phyloP scores from a whole-genome alignment of 2,113 vertebrate species.

The Nicator chloris region DNA sequence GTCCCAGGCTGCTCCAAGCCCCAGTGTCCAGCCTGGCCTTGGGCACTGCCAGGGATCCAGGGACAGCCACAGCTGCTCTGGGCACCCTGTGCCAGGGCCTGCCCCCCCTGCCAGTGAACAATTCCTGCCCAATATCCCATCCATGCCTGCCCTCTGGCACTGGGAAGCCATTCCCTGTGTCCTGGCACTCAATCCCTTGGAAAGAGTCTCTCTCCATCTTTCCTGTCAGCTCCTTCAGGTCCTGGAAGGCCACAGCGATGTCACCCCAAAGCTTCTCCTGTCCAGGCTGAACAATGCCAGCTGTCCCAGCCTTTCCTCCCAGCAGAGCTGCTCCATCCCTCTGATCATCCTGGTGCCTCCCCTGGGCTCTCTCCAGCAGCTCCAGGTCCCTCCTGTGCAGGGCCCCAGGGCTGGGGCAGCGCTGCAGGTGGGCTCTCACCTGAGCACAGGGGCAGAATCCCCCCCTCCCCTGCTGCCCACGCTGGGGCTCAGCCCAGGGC shows the following conservation, averaged over 20 bases:
- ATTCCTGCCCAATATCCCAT: not conserved
- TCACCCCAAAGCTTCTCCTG: no score
- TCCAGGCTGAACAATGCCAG: not conserved
- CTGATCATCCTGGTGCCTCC: not conserved
- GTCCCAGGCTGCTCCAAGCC: not conserved
- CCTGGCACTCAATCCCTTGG: accelerated
- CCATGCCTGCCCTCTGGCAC: accelerated
- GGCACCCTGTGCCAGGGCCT: not conserved
- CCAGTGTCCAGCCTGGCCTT: not conserved
- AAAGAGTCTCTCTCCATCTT: no score
- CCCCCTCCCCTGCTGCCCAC: not conserved
- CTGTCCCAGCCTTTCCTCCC: not conserved
- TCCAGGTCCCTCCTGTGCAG: not conserved
- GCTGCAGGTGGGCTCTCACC: not conserved
- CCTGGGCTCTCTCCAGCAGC: not conserved
- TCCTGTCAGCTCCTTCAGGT: not conserved
- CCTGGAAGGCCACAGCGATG: accelerated
- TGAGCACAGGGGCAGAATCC: not conserved
- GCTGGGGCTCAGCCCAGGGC: not conserved
- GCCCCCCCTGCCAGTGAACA: not conserved
- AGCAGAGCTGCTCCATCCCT: not conserved
- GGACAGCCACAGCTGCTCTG: not conserved
- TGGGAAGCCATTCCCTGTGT: not conserved
- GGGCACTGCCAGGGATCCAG: not conserved
- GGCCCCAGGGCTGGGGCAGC: not conserved